Evolutionary conservation across 2,113 vertebrate genomes (phyloP).

Genomic region (Halcyon senegalensis): DNA sequence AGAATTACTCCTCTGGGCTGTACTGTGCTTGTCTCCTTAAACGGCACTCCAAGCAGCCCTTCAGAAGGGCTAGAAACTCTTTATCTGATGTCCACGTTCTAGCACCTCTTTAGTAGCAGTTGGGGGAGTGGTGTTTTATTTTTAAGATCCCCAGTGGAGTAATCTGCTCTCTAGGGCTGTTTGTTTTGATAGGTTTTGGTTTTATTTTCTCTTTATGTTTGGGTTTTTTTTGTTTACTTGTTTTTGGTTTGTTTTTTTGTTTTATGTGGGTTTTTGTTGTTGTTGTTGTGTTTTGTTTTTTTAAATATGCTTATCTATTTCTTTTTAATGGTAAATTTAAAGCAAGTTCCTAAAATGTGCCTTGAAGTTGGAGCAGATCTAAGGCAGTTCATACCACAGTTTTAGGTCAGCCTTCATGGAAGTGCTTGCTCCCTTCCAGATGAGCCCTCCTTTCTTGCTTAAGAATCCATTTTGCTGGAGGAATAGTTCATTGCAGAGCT

Average conservation of each 20-base stretch:
- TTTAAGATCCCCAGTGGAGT: background rate
- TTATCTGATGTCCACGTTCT: background rate
- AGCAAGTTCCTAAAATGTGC: background rate
- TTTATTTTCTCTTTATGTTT: background rate
- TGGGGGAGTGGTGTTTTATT: background rate
- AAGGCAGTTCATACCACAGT: background rate
- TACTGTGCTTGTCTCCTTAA: background rate
- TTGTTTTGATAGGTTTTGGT: background rate
- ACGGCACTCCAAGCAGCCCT: background rate
- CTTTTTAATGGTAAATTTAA: background rate
- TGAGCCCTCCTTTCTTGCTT: background rate
- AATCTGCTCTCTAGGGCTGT: background rate
- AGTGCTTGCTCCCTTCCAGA: background rate
- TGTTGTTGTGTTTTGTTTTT: background rate
- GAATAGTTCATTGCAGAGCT: background rate
- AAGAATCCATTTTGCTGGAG: background rate
- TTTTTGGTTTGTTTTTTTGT: background rate
- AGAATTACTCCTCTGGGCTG: background rate
- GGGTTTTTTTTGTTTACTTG: background rate
- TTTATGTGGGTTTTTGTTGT: background rate
- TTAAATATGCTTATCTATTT: accelerated
- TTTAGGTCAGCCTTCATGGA: background rate
- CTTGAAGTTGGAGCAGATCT: background rate
- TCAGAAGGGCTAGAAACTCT: background rate
- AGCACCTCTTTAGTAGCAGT: background rate